These are phyloP conservation scores for Sebastes flavidus DNA, from an alignment of 2,797 vertebrate genomes.

Conservation along the genomic window DNA sequence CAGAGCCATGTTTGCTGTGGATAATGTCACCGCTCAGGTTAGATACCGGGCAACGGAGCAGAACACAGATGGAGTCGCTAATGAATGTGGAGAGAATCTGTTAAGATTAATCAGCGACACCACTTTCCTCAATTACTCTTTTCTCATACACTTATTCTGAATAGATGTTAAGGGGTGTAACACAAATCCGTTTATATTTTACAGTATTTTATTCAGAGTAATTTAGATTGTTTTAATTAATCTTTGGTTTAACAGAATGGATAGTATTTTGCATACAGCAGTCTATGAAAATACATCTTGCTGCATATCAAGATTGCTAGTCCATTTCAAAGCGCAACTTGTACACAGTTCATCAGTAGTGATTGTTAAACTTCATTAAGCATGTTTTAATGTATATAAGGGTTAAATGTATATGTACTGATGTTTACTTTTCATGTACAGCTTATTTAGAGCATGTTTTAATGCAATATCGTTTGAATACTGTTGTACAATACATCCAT, in stretches of 20 bases:
- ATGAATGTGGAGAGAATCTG: constrained; percentile 1
- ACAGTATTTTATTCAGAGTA: background rate
- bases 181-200: background rate
- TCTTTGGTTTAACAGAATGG: background rate
- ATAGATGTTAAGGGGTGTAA: background rate
- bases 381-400: background rate
- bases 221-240: background rate
- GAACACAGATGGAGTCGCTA: constrained; percentile 1
- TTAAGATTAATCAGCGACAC: background rate
- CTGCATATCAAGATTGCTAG: background rate
- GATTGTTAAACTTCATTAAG: background rate
- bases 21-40: constrained; percentile 53
- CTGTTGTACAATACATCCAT: background rate
- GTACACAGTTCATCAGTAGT: background rate
- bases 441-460: background rate
- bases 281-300: background rate
- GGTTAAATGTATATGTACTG: background rate
- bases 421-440: background rate
- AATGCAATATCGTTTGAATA: background rate
- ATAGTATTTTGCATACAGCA: background rate
- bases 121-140: background rate
- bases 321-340: background rate
- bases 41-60: constrained; percentile 50
- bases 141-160: background rate
- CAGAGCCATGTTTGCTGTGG: constrained; percentile 54